These are phyloP conservation scores for Stegodyphus dumicola DNA, from an alignment of 1,140 invertebrate genomes.

Conservation along the genomic window DNA sequence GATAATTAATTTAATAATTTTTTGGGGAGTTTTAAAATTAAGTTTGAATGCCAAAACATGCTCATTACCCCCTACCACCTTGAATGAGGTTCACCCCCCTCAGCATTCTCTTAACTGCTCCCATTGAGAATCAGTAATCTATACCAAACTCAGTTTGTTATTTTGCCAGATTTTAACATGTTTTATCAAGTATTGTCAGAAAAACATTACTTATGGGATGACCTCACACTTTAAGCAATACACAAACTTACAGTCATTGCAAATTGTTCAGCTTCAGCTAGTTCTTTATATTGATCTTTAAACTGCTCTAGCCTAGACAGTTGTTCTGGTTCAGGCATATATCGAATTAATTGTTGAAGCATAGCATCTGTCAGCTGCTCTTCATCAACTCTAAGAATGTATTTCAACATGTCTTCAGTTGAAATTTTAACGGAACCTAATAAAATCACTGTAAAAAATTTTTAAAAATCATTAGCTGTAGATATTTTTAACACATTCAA, in stretches of 20 bases:
- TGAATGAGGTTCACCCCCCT: no score
- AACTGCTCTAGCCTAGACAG: constrained; percentile 84
- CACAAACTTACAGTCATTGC: constrained; percentile 81
- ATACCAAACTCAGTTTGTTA: no score
- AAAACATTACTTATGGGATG: no score
- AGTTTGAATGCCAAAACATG: no score
- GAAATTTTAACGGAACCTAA: constrained; percentile 89
- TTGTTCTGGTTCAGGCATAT: constrained; percentile 89
- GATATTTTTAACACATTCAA: constrained; percentile 5
- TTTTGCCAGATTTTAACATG: no score
- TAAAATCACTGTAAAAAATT: constrained; percentile 77
- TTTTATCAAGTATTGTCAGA: no score
- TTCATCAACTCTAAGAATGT: constrained; percentile 88
- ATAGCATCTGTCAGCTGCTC: constrained; percentile 77
- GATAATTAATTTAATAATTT: no score
- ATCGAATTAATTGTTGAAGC: constrained; percentile 73
- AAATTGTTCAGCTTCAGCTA: constrained; percentile 96
- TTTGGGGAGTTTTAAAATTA: no score
- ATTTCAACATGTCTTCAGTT: constrained; percentile 85
- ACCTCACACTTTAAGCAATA: no score
- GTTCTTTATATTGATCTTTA: constrained; percentile 79
- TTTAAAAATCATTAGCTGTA: background rate
- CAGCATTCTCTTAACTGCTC: no score
- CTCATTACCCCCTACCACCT: no score
- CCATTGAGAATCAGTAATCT: no score